A percentile compares a stretch with the other conserved stretches of the same genome.
Evolutionary conservation across 2,888 invertebrate species (phyloP).

Genomic region (Tethea ocularis): DNA sequence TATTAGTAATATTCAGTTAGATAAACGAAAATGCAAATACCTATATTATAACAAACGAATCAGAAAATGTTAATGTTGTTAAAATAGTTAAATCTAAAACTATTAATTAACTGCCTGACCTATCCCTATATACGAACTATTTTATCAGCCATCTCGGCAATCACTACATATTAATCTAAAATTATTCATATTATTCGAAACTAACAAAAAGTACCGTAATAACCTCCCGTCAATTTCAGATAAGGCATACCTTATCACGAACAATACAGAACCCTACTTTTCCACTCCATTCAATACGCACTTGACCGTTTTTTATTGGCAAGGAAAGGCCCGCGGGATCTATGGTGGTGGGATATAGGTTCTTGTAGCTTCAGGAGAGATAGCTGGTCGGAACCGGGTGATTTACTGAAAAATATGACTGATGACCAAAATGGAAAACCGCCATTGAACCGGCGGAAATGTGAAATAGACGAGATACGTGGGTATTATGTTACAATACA

Average conservation of each 20-base stretch:
- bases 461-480: background rate
- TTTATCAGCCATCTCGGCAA: too few relatives aligned
- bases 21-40: too few relatives aligned
- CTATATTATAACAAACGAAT: too few relatives aligned
- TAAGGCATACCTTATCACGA: background rate
- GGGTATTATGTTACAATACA: background rate
- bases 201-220: background rate
- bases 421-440: slow-evolving; percentile 18
- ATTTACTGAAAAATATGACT: slow-evolving; percentile 38
- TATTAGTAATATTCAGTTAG: too few relatives aligned
- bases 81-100: too few relatives aligned
- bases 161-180: too few relatives aligned
- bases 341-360: slow-evolving; percentile 17
- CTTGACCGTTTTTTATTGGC: slow-evolving; percentile 9
- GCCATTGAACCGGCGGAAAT: slow-evolving; percentile 3
- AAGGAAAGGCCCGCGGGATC: slow-evolving; percentile 21
- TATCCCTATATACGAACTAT: too few relatives aligned
- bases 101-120: too few relatives aligned
- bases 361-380: slow-evolving; percentile 35
- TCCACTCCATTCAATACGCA: slow-evolving; percentile 9
- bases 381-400: slow-evolving; percentile 36
- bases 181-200: background rate
- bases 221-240: slow-evolving; percentile 5
- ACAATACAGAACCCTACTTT: slow-evolving; percentile 11
- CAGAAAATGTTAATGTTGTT: too few relatives aligned